Base-by-base conservation (phyloP, 2,797 vertebrate species). In the Meriones psammophilus region DNA sequence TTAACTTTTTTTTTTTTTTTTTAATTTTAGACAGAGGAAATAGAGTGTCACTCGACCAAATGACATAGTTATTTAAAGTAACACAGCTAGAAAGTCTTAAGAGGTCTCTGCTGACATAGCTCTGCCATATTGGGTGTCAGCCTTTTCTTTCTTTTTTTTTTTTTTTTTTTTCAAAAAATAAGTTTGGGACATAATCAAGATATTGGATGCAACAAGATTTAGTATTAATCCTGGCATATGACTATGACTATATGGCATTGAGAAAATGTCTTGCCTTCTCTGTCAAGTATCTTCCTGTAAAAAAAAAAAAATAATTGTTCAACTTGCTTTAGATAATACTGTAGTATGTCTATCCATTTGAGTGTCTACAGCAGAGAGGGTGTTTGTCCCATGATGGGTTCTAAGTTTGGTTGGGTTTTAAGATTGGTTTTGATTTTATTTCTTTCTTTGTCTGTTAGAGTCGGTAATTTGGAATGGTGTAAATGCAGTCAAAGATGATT, bases 11-110 rank as follows among this genome's bases (percentile, higher is more conserved):
- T 54, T 90, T 94, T 81, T 97, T 54, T 60, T 97, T 68, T 94
- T 81, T 97, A 33, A 91, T 95, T 96, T 93, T 96, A 93, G 89
- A 81, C 66, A 97, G 76, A 96, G 76, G 71, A 92, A 95, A 96
- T 69, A 88, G 94, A 97, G 79, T 96, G 89, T 94, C 87, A 50
- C 79, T 96, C 0, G 14, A 87, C 77, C 88, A 14, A 97, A 96
- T 96, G 77, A 97, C 89, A 97, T 88, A 85, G 71, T 96, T 97
- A 95, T 95, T 97, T 96, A 96, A 97, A 56, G 62, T 96, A 87
- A 74, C 84, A 94, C 54, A 95, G 24, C 88, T 90, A 90, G 84
- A 69, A 94, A 96, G 91, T 96, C 80, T 88, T 96, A 93, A 88
- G 92, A 96, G 87, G 92, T 95, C 95, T 96, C 89, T 91, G 92